Evolutionary conservation across 2,888 invertebrate species (phyloP), one percentile per base, ranked within the genome.

Genomic region (Cataglyphis altisquamis): DNA sequence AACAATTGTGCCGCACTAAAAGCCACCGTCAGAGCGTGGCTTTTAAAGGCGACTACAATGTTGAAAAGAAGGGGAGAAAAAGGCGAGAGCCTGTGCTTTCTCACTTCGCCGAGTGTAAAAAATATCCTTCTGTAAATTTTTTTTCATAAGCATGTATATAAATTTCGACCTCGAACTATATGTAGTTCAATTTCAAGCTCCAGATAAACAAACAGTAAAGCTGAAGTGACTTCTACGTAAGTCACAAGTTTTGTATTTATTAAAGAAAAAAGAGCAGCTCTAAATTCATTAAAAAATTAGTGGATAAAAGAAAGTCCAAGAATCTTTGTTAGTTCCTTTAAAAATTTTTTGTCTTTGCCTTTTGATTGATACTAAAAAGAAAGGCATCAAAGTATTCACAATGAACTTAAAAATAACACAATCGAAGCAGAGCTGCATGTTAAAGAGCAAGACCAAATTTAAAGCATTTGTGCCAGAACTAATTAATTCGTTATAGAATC

Each of bases 1-100:
- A 87, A 91, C 89, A 83, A 89, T 78, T 85, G 86, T 86, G 88
- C 87, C 87, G 78, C 88, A 84, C 87, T 92, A 91, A 92, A 92
- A 91, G 91, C 91, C 81, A 80, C 77, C 86, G 81, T 55, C 74
- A 57, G 67, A 77, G 70, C 84, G 73, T 83, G 84, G 88, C 91
- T 92, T 91, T 90, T 90, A 92, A 90, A 91, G 86, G 83, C 70
- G 81, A 83, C 83, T 86, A 84, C 87, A 82, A 72, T 81, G 78
- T 75, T 86, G 64, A 85, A 85, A 84, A 29, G 72, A 45, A 81
- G 15, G 55, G 25, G 4, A 36, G 6, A 68, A 21, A 60, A 18
- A 60, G 39, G 21, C n/a, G 45, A 32, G 45, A 45, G 25, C 39
- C 18, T 52, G 48, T 36, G 45, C 36, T 80, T 57, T 80, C 32